Base-by-base conservation (phyloP, 2,888 invertebrate species). In the Rhodophaea formosa region DNA sequence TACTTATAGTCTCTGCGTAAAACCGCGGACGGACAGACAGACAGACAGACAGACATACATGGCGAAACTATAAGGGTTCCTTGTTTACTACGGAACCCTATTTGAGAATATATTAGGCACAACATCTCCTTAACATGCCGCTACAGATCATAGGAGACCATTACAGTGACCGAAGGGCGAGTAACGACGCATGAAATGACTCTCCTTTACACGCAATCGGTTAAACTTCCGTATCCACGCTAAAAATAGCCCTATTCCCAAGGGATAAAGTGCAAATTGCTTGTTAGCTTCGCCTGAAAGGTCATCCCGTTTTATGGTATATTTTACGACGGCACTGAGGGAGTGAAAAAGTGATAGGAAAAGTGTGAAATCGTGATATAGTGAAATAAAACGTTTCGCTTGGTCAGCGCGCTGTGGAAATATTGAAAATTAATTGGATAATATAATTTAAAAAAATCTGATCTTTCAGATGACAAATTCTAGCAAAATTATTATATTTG, bases 181-280 rank as follows among this genome's bases (percentile, higher is more conserved):
- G 42, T 49, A 56, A 51, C 51, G 56, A 51, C 23, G 42, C 56
- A 23, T 56, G 56, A 51, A 56, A 56, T 56, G 39, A 51, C 49
- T 49, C 29, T 49, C 23, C 43, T 8, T 32, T 51, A 1, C 16
- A 17, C 10, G 16, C 10, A 39, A 51, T 14, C 35, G 8, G 51
- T 16, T 17, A 35, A 51, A 15, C 7, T 16, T 16, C 1, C 10
- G 5, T 39, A 39, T 10, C n/a, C n/a, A 39, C 10, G 39, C 39
- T 6, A n/a, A 39, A 39, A 39, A 39, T 8, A n/a, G 0, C 12
- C 39, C 39, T 39, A n/a, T 39, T 1, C n/a, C n/a, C 8, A 39
- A 39, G 39, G 39, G 39, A 39, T 39, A 39, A 39, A 39, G 39
- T 12, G 5, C 39, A 39, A 23, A 23, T 23, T 23, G 23, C 23